Evolutionary conservation across 2,888 invertebrate species (phyloP).

Genomic region (Cacoxenus indagator): DNA sequence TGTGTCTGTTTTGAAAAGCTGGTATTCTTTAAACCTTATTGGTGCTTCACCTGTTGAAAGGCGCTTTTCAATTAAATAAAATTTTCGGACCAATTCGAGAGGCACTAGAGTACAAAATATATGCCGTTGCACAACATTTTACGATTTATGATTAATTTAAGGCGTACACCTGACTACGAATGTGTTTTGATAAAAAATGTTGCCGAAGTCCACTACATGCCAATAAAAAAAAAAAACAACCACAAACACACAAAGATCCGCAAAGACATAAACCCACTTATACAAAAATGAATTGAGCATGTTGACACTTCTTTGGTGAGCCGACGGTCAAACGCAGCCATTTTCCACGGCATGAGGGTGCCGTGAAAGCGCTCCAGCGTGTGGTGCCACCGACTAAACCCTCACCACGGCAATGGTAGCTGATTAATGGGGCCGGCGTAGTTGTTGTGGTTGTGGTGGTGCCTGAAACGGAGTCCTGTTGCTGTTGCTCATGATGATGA

Average conservation of each 20-base stretch:
- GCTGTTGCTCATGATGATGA: neutral
- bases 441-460: conserved; percentile 45
- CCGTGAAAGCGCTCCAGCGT: conserved; percentile 86
- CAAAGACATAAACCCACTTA: conserved; percentile 43
- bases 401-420: conserved; percentile 82
- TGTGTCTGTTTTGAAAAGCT: no score
- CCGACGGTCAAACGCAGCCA: conserved; percentile 79
- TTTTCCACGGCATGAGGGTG: conserved; percentile 90
- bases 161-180: no score
- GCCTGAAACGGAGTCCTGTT: conserved; percentile 28
- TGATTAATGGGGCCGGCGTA: conserved; percentile 47
- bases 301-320: conserved; percentile 69
- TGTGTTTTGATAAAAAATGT: no score
- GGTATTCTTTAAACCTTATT: no score
- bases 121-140: no score
- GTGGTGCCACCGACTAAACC: conserved; percentile 83
- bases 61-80: no score
- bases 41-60: no score
- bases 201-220: no score
- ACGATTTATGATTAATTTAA: no score
- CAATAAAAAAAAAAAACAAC: no score
- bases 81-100: no score
- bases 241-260: neutral
- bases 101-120: no score
- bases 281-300: conserved; percentile 70